Percentiles rank a stretch among this genome's conserved stretches.
Conservation (phyloP, 2,888 invertebrate genomes). For the Nymphalis polychloros region DNA sequence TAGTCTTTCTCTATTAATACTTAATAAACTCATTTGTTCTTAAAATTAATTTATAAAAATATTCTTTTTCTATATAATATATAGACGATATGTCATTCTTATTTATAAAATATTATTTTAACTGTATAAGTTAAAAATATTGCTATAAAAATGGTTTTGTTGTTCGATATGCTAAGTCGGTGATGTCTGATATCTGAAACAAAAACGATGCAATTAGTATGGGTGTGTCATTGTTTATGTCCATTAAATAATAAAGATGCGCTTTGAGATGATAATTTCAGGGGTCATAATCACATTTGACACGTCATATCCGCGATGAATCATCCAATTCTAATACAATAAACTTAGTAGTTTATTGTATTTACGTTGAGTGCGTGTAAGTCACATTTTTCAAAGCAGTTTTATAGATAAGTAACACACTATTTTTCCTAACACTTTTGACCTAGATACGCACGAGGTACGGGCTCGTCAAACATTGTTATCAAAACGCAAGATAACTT, state of each 20-base stretch:
- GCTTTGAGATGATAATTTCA: conserved; percentile 14
- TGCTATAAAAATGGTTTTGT: conserved; percentile 49
- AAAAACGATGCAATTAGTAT: conserved; percentile 42
- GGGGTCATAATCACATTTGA: conserved; percentile 42
- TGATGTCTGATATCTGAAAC: conserved; percentile 63
- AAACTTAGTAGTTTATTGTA: conserved; percentile 24
- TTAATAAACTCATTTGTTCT: conserved; percentile 63
- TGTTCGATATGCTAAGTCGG: conserved; percentile 53
- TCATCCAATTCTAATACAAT: conserved; percentile 33
- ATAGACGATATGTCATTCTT: conserved; percentile 60
- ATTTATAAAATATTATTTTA: conserved; percentile 50
- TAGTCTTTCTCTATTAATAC: conserved; percentile 48
- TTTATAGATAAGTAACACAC: conserved; percentile 15
- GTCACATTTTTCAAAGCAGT: conserved; percentile 20
- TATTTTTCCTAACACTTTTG: conserved; percentile 40
- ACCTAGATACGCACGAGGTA: conserved; percentile 45
- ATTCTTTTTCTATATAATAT: conserved; percentile 44
- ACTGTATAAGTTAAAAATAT: conserved; percentile 53
- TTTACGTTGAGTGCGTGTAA: conserved; percentile 20
- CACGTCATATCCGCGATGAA: conserved; percentile 43
- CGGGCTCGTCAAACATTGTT: conserved; percentile 49
- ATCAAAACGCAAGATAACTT: conserved; percentile 51
- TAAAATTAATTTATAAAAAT: conserved; percentile 56
- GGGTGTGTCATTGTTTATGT: not conserved
- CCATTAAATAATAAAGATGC: conserved; percentile 15